Evolutionary conservation across 2,888 invertebrate genomes (phyloP), one percentile per base, ranked within the genome.

Genomic region (Philereme transversata): DNA sequence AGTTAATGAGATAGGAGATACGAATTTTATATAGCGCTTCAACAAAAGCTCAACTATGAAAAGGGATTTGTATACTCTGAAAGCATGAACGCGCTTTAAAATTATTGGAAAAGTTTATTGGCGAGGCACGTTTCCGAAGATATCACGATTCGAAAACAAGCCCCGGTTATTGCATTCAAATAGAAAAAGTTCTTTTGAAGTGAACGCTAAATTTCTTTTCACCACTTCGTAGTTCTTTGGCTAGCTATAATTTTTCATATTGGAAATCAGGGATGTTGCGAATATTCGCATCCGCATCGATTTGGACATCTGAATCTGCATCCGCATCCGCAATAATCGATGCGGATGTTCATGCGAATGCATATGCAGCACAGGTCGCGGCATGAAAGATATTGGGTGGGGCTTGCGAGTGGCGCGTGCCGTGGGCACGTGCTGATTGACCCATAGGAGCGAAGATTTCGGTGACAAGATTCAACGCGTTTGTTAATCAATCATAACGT

Each of bases 21-120:
- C 11, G 8, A 38, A 6, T 43, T 46, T 47, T 50, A 40, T 9
- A 57, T 43, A 48, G 49, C 52, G 10, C 59, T 53, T n/a, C 44
- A 52, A 36, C n/a, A 48, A 38, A 48, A 59, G 48, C 34, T n/a
- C 11, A 44, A 48, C 41, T 43, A 36, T 43, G 22, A 58, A 43
- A 47, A 47, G 10, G 48, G 7, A 45, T 45, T 10, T n/a, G 51
- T 52, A 55, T 53, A 47, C 33, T 51, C n/a, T 55, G 33, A 35
- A 58, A 54, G 52, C 62, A 65, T 53, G 58, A 60, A 58, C 57
- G 52, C 45, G 10, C 57, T 54, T 62, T 34, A 34, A 49, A 62
- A 65, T 53, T 51, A 67, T 66, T 66, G 55, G 38, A 59, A 62
- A 60, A 61, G 48, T 62, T 43, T 62, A 59, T 60, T 62, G 48